These are phyloP conservation scores for Drosophila anomalipes DNA, from an alignment of 2,888 invertebrate species.

Conservation along the genomic window DNA sequence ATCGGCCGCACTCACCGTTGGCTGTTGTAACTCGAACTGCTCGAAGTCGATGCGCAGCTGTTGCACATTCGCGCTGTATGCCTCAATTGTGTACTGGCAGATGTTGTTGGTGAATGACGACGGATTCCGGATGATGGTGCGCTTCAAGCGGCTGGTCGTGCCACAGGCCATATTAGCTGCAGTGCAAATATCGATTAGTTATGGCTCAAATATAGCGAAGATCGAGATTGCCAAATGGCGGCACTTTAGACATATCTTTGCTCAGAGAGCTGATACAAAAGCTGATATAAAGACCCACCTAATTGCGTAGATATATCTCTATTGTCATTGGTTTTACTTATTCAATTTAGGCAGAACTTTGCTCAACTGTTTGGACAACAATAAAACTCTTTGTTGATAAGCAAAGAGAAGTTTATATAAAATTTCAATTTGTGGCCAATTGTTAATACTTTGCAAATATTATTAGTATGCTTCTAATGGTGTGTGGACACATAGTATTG, in stretches of 20 bases:
- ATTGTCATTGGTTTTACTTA: background rate
- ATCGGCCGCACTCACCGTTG: constrained; percentile 42
- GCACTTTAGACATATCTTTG: background rate
- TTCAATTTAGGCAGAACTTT: background rate
- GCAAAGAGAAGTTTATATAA: background rate
- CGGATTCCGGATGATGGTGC: constrained; percentile 82
- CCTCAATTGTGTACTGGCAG: constrained; percentile 82
- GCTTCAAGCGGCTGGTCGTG: constrained; percentile 76
- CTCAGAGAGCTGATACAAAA: background rate
- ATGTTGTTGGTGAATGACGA: constrained; percentile 43
- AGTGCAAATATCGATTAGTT: background rate
- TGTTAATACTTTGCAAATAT: background rate
- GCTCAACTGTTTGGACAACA: background rate
- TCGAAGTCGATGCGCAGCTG: constrained; percentile 83
- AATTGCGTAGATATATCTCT: background rate
- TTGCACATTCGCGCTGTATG: constrained; percentile 81
- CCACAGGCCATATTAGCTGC: constrained; percentile 83
- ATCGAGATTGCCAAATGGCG: background rate
- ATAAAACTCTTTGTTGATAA: background rate
- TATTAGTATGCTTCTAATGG: background rate
- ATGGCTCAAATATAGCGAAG: background rate
- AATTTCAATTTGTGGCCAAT: background rate
- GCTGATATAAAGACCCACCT: background rate
- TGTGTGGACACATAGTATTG: background rate
- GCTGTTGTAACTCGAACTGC: constrained; percentile 77